These are phyloP conservation scores for Gyrodactylus bullatarudis DNA, from an alignment of 1,140 invertebrate species.

Conservation along the genomic window DNA sequence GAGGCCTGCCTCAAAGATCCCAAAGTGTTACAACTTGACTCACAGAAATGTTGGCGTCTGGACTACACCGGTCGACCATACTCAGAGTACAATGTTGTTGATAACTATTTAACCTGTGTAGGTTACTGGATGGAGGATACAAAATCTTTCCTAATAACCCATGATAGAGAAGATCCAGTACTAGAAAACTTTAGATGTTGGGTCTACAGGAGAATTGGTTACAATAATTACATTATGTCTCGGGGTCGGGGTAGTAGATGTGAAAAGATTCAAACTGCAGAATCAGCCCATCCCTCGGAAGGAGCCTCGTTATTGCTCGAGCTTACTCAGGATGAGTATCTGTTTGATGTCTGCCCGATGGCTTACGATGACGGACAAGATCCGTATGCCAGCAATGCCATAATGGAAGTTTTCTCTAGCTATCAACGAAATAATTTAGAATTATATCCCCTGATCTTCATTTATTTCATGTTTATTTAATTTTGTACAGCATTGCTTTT, in stretches of 20 bases:
- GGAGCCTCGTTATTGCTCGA: constrained; percentile 57
- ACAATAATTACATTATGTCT: constrained; percentile 55
- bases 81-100: constrained; percentile 39
- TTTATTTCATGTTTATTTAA: too few relatives aligned
- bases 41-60: constrained; percentile 70
- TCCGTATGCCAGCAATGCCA: constrained; percentile 25
- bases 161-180: constrained; percentile 60
- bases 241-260: constrained; percentile 61
- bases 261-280: constrained; percentile 52
- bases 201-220: constrained; percentile 63
- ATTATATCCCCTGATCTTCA: too few relatives aligned
- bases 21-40: constrained; percentile 60
- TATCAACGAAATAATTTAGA: background rate
- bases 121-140: constrained; percentile 91
- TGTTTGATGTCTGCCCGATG: constrained; percentile 52
- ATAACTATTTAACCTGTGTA: constrained; percentile 81
- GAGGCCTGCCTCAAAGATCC: constrained; percentile 38
- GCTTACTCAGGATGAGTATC: constrained; percentile 59
- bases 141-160: constrained; percentile 76
- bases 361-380: constrained; percentile 57
- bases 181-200: constrained; percentile 11
- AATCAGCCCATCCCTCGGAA: constrained; percentile 45
- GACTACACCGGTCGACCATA: constrained; percentile 61
- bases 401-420: constrained; percentile 8
- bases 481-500: too few relatives aligned